A percentile compares a stretch with the other conserved stretches of the same genome.
Evolutionary conservation across 2,888 invertebrate species (phyloP).

Genomic region (Ommatoiulus sabulosus): DNA sequence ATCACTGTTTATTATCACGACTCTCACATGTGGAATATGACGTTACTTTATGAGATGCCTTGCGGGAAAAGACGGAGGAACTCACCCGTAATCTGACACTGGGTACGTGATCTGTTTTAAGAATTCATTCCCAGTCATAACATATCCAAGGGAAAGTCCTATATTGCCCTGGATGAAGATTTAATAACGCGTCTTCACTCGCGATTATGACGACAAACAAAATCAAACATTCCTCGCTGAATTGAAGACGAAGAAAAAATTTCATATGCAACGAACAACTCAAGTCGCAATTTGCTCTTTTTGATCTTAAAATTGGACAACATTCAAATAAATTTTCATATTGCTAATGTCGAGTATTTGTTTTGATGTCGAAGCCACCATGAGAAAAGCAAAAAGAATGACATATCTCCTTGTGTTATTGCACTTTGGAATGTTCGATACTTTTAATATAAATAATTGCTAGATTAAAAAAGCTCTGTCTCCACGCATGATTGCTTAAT

Average conservation of each 20-base stretch:
- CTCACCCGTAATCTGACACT: too few species aligned
- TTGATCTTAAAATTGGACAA: background rate
- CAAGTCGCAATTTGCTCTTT: background rate
- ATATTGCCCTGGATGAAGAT: background rate
- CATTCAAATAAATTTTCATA: background rate
- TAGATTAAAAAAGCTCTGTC: background rate
- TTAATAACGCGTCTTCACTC: background rate
- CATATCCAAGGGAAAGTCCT: background rate
- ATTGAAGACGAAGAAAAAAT: background rate
- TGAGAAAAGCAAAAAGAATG: background rate
- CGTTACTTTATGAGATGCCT: too few species aligned
- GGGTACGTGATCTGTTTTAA: background rate
- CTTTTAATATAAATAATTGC: slow-evolving; percentile 41
- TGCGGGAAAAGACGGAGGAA: too few species aligned
- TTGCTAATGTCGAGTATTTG: slow-evolving; percentile 32
- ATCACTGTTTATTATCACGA: too few species aligned
- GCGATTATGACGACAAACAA: background rate
- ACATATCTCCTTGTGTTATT: background rate
- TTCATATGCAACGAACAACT: background rate
- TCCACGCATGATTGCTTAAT: background rate
- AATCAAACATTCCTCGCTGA: background rate
- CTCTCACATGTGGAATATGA: too few species aligned
- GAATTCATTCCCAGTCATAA: background rate
- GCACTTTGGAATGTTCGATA: slow-evolving; percentile 31
- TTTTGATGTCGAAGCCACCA: slow-evolving; percentile 1